These are phyloP conservation scores for Rhipidura dahli DNA, from an alignment of 2,113 vertebrate species.

Conservation along the genomic window DNA sequence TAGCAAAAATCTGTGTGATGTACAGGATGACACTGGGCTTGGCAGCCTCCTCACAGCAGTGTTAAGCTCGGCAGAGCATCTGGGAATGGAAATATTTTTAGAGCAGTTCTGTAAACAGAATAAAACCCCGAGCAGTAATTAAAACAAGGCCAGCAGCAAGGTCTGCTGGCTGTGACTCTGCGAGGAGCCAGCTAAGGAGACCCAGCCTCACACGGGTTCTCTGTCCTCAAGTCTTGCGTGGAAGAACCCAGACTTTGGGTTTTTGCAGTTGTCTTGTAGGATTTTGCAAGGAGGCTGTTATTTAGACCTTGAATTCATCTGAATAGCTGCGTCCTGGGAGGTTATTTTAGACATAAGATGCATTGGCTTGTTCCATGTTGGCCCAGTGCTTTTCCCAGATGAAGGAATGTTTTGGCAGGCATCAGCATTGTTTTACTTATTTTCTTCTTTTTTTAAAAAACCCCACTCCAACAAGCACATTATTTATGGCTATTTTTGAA, in stretches of 20 bases:
- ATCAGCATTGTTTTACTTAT: background rate
- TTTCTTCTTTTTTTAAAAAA: background rate
- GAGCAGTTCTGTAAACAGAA: conserved; percentile 52
- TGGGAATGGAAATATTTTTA: conserved; percentile 63
- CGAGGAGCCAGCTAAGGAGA: background rate
- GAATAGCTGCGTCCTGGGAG: background rate
- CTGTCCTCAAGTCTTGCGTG: fast-evolving
- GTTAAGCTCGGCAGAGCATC: conserved; percentile 36
- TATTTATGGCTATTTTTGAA: conserved; percentile 19
- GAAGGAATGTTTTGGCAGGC: conserved; percentile 38
- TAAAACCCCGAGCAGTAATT: background rate
- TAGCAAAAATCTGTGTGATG: background rate
- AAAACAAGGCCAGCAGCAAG: conserved; percentile 10
- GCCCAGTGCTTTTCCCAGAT: conserved; percentile 8
- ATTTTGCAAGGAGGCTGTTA: background rate
- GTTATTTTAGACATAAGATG: background rate
- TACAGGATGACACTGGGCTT: background rate
- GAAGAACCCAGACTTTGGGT: fast-evolving
- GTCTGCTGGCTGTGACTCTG: background rate
- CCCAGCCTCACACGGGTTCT: background rate
- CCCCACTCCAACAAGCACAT: background rate
- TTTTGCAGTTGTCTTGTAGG: background rate
- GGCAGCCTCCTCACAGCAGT: background rate
- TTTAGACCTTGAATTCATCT: background rate
- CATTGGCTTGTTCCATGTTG: background rate